A percentile compares a stretch with the other conserved stretches of the same genome.
phyloP scores from a whole-genome alignment of 2,113 vertebrate genomes.

The Phyllopteryx taeniolatus region DNA sequence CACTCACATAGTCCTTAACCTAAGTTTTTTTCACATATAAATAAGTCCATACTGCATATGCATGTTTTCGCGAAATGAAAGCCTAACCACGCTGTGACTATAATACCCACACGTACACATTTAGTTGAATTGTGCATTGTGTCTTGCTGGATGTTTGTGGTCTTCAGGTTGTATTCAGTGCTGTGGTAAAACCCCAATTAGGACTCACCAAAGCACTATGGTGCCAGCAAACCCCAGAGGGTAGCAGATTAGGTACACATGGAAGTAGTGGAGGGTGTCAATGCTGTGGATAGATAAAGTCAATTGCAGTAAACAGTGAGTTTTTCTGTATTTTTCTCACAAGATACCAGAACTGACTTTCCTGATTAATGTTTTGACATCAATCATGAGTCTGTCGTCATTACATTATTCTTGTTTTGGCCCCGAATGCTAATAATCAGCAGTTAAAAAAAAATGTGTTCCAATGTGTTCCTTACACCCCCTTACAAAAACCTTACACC shows the following conservation, averaged over 20 bases:
- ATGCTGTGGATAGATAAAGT: not conserved
- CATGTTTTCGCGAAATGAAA: not conserved
- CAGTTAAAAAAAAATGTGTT: not conserved
- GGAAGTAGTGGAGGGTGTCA: not conserved
- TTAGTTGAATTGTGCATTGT: not conserved
- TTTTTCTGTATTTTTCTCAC: not conserved
- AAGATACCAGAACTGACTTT: not conserved
- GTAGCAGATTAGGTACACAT: not conserved
- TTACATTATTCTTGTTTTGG: not conserved
- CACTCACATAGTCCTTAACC: too few relatives aligned
- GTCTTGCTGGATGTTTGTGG: not conserved
- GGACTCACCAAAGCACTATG: not conserved
- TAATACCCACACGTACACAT: not conserved
- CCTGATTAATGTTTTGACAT: too few relatives aligned
- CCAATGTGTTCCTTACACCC: not conserved
- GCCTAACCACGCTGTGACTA: not conserved
- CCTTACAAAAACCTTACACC: not conserved
- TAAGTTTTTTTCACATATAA: too few relatives aligned
- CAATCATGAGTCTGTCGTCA: not conserved
- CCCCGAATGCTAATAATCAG: not conserved
- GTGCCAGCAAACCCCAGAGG: not conserved
- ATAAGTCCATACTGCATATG: not conserved
- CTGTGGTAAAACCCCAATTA: constrained; percentile 1
- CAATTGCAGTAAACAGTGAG: not conserved
- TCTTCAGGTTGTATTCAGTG: not conserved